Conservation (phyloP, 2,797 vertebrate species). For the Peromyscus eremicus region DNA sequence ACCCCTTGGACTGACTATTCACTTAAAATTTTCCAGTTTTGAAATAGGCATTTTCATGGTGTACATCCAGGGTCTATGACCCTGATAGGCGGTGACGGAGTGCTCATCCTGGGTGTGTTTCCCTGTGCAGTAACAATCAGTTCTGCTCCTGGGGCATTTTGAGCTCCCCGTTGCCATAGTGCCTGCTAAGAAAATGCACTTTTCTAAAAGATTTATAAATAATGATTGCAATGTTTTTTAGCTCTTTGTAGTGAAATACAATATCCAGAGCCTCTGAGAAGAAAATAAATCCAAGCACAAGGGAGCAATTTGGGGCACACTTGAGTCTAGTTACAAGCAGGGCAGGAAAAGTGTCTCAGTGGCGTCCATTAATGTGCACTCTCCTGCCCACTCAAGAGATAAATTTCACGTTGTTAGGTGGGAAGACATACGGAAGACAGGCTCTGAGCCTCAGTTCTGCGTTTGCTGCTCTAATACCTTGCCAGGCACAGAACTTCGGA, state of each 20-base stretch:
- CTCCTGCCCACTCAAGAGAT: constrained; percentile 65
- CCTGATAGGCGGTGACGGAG: background rate
- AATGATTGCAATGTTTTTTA: constrained; percentile 82
- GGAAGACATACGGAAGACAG: constrained; percentile 36
- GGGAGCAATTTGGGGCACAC: constrained; percentile 75
- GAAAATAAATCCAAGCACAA: constrained; percentile 80
- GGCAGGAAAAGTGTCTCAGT: constrained; percentile 64
- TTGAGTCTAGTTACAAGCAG: constrained; percentile 71
- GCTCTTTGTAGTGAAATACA: constrained; percentile 81
- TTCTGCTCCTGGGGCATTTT: constrained; percentile 74
- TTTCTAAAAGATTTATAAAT: constrained; percentile 86
- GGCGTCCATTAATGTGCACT: constrained; percentile 57
- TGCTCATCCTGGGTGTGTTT: constrained; percentile 53
- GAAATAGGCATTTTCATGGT: constrained; percentile 22
- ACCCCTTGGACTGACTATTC: background rate
- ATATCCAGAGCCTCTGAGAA: constrained; percentile 75
- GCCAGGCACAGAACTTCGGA: background rate
- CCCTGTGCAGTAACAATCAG: constrained; percentile 64
- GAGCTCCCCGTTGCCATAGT: constrained; percentile 85
- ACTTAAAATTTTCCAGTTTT: constrained; percentile 62
- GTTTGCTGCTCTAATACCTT: background rate
- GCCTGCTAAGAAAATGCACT: constrained; percentile 84
- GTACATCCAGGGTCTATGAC: constrained; percentile 51
- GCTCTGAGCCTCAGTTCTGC: constrained; percentile 10
- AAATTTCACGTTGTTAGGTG: constrained; percentile 58